These are phyloP conservation scores for Varanus salvator DNA, from an alignment of 2,113 vertebrate genomes.

Conservation along the genomic window DNA sequence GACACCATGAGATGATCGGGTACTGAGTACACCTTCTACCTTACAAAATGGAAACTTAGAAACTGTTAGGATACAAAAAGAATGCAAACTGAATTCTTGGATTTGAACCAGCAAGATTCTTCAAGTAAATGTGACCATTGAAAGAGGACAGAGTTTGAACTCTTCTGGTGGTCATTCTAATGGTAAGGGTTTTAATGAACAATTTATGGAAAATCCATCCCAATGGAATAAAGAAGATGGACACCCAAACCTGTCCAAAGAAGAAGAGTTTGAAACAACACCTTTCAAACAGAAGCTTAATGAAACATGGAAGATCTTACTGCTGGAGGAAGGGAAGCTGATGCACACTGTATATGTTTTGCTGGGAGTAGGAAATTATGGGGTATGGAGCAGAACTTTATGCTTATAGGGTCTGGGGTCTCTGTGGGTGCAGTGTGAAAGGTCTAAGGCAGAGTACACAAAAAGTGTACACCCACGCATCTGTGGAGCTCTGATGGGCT, in stretches of 20 bases:
- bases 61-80: too few species aligned
- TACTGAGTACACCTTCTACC: too few species aligned
- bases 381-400: background rate
- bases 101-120: too few species aligned
- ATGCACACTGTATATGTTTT: background rate
- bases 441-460: background rate
- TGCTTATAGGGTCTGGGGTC: background rate
- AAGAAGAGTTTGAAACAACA: background rate
- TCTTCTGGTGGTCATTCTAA: background rate
- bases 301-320: background rate
- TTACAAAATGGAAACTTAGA: too few species aligned
- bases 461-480: background rate
- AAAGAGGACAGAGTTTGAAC: background rate
- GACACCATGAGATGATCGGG: too few species aligned
- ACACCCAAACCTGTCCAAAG: background rate
- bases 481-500: background rate
- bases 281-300: background rate
- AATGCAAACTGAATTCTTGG: too few species aligned
- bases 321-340: background rate
- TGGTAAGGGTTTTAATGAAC: background rate
- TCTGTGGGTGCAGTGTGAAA: background rate
- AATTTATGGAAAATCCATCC: background rate
- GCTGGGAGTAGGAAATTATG: too few species aligned
- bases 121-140: background rate
- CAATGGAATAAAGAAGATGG: background rate